Base-by-base conservation (phyloP, 2,113 vertebrate genomes). In the Acanthisitta chloris region DNA sequence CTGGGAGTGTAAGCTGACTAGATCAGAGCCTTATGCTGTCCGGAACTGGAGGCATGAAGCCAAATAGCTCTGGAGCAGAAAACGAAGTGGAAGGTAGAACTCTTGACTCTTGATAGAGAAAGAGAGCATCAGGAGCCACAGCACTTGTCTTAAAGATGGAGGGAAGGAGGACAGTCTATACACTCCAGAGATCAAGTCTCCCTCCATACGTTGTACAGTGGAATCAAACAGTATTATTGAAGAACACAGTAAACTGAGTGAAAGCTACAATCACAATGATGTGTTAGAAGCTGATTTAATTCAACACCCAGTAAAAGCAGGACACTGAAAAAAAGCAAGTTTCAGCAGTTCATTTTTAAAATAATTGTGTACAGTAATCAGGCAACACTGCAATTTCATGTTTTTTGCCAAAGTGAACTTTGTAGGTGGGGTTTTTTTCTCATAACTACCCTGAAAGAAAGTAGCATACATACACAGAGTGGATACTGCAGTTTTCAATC, bases 391-490 rank as follows among this genome's bases (percentile, higher is more conserved):
- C 18, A 46, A 12, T 54, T 80, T 73, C 21, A 58, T 8, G 34
- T 66, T 42, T 64, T 64, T 34, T 72, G 33, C 7, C 45, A 85
- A 20, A 58, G 18, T 36, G 40, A 91, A 67, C 21, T 74, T n/a
- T 13, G 4, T 13, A 42, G 4, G 14, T 11, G 19, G 18, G 18
- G 0, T 8, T 13, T 51, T 43, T 34, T 18, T 2, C 15, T 45
- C 54, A 72, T 18, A 80, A 51, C 34, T 54, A 87, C 23, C 42
- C 31, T 62, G 7, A 46, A 51, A 72, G 14, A 74, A 78, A 62
- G 24, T 20, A 54, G 14, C 16, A 14, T 3, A 26, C 2, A n/a
- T 12, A 61, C 33, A 86, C 7, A 51, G 46, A 48, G 43, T 5
- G 18, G 16, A 38, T 7, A 72, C 8, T 15, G 21, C 14, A 66